A percentile compares a stretch with the other conserved stretches of the same genome.
These are phyloP conservation scores for Entomyzon cyanotis DNA, from an alignment of 2,113 vertebrate genomes.

Conservation along the genomic window DNA sequence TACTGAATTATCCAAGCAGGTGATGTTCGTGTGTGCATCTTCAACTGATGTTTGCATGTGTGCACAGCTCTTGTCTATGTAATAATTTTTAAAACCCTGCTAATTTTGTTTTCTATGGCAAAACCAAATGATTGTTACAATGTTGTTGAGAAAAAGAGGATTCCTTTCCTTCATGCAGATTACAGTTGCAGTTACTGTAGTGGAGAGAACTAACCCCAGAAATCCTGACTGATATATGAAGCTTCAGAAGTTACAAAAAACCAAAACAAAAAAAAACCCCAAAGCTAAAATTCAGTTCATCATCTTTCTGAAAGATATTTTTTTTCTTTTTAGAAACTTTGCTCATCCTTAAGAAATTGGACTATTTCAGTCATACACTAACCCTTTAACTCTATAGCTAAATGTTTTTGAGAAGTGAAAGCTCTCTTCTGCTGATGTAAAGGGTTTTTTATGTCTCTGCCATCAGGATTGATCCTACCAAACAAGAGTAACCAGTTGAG, in stretches of 20 bases:
- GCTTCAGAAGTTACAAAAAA: not conserved
- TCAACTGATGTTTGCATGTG: not conserved
- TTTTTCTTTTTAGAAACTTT: not conserved
- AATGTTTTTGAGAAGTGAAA: not conserved
- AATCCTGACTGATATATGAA: not conserved
- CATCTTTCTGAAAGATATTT: not conserved
- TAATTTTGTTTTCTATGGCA: not conserved
- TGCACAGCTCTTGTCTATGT: not conserved
- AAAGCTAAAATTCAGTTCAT: not conserved
- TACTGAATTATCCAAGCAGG: conserved; percentile 12
- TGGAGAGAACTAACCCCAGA: not conserved
- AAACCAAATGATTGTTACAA: not conserved
- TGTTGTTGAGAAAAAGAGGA: not conserved
- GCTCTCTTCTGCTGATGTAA: not conserved
- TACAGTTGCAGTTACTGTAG: not conserved
- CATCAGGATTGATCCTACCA: not conserved
- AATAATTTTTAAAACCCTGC: not conserved
- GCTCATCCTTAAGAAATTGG: not conserved
- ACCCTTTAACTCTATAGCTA: not conserved
- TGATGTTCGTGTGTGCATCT: not conserved
- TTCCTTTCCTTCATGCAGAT: not conserved
- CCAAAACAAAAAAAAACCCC: not conserved
- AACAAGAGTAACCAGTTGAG: not conserved
- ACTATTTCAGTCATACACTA: not conserved
- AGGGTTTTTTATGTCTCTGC: not conserved